A percentile compares a stretch with the other conserved stretches of the same genome.
phyloP scores from a whole-genome alignment of 2,797 vertebrate species.

The Podarcis siculus region DNA sequence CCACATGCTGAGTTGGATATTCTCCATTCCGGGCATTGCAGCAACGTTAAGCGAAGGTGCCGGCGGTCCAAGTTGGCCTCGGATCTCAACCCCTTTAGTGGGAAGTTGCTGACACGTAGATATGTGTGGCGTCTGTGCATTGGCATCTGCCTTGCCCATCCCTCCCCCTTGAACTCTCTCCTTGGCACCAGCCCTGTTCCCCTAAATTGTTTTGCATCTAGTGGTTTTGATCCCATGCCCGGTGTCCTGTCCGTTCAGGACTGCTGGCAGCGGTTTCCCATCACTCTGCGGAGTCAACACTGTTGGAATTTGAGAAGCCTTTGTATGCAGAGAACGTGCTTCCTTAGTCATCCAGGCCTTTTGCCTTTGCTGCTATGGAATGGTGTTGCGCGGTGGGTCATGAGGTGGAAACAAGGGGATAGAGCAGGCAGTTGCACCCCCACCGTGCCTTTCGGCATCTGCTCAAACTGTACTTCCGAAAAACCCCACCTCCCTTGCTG shows the following conservation, averaged over 20 bases:
- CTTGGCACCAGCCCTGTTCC: not conserved
- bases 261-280: not conserved
- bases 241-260: not conserved
- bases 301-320: not conserved
- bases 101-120: not conserved
- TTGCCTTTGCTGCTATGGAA: not conserved
- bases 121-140: too few relatives aligned
- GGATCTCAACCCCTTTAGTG: not conserved
- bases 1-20: not conserved
- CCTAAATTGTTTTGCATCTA: not conserved
- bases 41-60: not conserved
- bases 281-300: not conserved
- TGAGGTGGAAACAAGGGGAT: not conserved
- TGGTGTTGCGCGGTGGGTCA: not conserved
- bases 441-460: not conserved
- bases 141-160: not conserved
- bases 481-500: not conserved
- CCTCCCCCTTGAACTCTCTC: not conserved
- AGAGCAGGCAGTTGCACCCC: not conserved
- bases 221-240: not conserved
- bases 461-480: not conserved
- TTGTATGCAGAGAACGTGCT: not conserved
- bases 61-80: too few relatives aligned
- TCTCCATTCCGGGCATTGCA: not conserved
- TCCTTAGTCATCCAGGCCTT: not conserved